Conservation (phyloP, 2,888 invertebrate genomes). For the Xylocampa areola region DNA sequence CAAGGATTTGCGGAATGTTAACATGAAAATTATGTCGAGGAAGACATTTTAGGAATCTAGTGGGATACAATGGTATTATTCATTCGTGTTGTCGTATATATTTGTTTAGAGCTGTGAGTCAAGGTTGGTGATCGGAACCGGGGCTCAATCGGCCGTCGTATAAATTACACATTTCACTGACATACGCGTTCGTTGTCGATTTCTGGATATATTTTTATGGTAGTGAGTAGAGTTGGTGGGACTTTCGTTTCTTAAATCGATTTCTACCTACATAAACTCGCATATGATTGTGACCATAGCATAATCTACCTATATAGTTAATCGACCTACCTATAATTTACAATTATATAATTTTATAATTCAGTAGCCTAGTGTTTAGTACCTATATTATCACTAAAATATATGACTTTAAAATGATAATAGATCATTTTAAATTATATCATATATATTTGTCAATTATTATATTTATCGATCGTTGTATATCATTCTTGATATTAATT, state of each 20-base stretch:
- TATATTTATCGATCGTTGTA: too few relatives aligned
- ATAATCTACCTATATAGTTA: too few relatives aligned
- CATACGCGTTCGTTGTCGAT: constrained; percentile 53
- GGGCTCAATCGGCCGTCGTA: constrained; percentile 53
- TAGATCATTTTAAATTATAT: too few relatives aligned
- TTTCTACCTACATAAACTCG: not conserved
- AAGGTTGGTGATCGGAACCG: constrained; percentile 54
- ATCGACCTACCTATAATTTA: too few relatives aligned
- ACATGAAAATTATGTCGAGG: constrained; percentile 57
- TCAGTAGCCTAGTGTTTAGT: not conserved
- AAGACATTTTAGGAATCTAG: constrained; percentile 54
- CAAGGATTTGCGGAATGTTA: constrained; percentile 61
- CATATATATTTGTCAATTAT: too few relatives aligned
- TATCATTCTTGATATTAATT: not conserved
- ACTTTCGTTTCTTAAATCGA: constrained; percentile 6
- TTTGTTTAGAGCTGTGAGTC: constrained; percentile 50
- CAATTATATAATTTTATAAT: too few relatives aligned
- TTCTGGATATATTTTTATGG: constrained; percentile 36
- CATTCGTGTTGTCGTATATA: constrained; percentile 49
- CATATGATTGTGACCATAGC: not conserved
- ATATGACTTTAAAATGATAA: not conserved
- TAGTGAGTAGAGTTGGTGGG: constrained; percentile 31
- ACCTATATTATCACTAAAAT: not conserved
- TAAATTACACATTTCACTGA: constrained; percentile 61
- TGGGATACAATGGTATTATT: constrained; percentile 54